Percentiles rank a stretch among this genome's conserved stretches.
These are phyloP conservation scores for Neocrepidodera transversa DNA, from an alignment of 2,888 invertebrate species.

Conservation along the genomic window DNA sequence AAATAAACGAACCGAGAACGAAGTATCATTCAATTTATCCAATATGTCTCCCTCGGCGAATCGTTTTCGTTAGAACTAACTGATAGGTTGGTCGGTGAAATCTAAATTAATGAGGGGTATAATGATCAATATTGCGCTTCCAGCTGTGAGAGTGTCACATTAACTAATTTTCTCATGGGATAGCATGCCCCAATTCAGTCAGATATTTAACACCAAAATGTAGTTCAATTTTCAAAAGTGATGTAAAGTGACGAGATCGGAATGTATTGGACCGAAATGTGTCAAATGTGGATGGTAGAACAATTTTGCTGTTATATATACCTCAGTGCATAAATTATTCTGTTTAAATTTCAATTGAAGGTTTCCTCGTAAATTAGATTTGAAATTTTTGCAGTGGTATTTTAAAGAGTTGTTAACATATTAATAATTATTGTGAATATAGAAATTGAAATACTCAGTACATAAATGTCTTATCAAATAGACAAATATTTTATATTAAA, in stretches of 20 bases:
- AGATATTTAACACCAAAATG: constrained; percentile 1
- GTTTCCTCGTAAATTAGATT: no score
- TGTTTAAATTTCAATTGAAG: no score
- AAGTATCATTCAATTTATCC: background rate
- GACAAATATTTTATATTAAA: no score
- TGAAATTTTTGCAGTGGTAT: no score
- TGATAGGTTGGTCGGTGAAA: background rate
- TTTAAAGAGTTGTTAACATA: no score
- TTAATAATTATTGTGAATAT: no score
- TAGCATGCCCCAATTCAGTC: constrained; percentile 1
- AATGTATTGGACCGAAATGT: no score
- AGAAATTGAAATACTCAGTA: no score
- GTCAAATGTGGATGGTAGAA: background rate
- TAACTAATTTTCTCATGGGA: constrained; percentile 5
- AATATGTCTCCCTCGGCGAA: background rate
- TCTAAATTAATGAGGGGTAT: constrained; percentile 6
- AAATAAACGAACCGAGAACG: background rate
- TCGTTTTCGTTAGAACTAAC: background rate
- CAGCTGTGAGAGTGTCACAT: constrained; percentile 4
- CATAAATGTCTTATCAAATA: no score
- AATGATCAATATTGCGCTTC: constrained; percentile 7
- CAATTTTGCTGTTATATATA: background rate
- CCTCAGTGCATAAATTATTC: no score
- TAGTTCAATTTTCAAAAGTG: background rate
- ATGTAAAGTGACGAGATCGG: background rate